phyloP scores from a whole-genome alignment of 2,797 vertebrate genomes.

The Bovichtus variegatus region DNA sequence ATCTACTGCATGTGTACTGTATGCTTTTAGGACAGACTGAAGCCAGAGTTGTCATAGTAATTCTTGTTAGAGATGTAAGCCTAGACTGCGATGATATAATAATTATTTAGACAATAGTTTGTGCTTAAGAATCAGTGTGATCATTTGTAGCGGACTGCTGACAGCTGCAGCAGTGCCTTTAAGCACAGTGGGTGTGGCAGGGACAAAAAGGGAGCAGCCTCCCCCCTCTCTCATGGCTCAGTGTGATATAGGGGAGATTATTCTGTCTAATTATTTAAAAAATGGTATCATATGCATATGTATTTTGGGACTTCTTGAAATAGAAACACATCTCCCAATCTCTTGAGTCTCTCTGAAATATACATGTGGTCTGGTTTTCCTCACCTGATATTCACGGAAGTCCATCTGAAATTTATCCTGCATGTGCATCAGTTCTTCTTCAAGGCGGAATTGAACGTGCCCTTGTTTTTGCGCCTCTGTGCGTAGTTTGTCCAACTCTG shows the following conservation, averaged over 20 bases:
- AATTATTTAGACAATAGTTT: not conserved
- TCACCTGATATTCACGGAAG: conserved; percentile 89
- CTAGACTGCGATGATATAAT: not conserved
- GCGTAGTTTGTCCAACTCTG: conserved; percentile 86
- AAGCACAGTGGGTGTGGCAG: conserved; percentile 76
- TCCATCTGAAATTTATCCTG: conserved; percentile 86
- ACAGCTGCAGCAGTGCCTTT: conserved; percentile 40
- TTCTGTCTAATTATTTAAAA: not conserved
- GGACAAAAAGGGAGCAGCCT: conserved; percentile 27
- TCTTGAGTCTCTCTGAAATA: not conserved
- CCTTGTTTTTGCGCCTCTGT: conserved; percentile 85
- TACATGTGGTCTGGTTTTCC: not conserved
- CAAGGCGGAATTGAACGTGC: conserved; percentile 85
- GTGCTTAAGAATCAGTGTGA: not conserved
- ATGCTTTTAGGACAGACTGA: not conserved
- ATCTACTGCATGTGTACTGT: not conserved
- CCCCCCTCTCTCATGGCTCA: conserved; percentile 18
- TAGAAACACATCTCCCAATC: not conserved
- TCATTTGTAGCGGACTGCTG: conserved; percentile 10
- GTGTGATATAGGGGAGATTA: not conserved
- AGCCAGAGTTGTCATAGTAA: not conserved
- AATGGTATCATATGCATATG: not conserved
- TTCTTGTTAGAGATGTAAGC: not conserved
- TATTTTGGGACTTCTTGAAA: not conserved
- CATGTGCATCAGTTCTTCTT: conserved; percentile 87